phyloP scores from a whole-genome alignment of 2,888 invertebrate species.

The Catocala fraxini region DNA sequence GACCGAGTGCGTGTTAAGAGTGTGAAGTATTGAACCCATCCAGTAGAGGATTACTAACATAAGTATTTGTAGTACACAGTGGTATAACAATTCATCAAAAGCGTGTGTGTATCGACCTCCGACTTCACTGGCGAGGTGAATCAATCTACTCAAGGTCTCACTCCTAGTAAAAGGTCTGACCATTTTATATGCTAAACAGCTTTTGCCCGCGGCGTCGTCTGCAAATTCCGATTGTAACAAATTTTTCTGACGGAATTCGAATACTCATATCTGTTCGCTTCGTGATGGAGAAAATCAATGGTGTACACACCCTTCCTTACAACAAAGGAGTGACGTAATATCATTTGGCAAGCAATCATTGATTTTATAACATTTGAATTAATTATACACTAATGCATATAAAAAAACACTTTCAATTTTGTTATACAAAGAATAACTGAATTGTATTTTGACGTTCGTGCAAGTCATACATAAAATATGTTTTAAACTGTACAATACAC shows the following conservation, averaged over 20 bases:
- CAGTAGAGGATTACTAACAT: not conserved
- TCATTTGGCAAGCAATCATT: too few species aligned
- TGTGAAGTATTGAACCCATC: slow-evolving; percentile 2
- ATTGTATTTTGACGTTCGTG: too few species aligned
- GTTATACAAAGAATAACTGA: too few species aligned
- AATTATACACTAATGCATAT: too few species aligned
- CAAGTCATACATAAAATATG: too few species aligned
- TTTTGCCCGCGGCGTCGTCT: slow-evolving; percentile 30
- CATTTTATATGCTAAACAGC: slow-evolving; percentile 55
- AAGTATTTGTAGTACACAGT: not conserved
- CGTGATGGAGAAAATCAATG: too few species aligned
- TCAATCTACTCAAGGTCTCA: slow-evolving; percentile 78
- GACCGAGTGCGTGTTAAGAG: not conserved
- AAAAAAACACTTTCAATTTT: too few species aligned
- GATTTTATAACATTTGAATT: too few species aligned
- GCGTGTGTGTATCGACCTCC: slow-evolving; percentile 67
- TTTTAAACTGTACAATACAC: not conserved
- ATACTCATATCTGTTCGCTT: not conserved
- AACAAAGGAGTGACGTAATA: too few species aligned
- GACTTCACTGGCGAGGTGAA: slow-evolving; percentile 72
- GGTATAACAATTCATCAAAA: slow-evolving; percentile 43
- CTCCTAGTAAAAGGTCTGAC: slow-evolving; percentile 72
- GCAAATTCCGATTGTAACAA: slow-evolving; percentile 27
- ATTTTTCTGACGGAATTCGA: slow-evolving; percentile 19
- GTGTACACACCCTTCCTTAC: too few species aligned